Evolutionary conservation across 2,113 vertebrate genomes (phyloP).

Genomic region (Hylia prasina): DNA sequence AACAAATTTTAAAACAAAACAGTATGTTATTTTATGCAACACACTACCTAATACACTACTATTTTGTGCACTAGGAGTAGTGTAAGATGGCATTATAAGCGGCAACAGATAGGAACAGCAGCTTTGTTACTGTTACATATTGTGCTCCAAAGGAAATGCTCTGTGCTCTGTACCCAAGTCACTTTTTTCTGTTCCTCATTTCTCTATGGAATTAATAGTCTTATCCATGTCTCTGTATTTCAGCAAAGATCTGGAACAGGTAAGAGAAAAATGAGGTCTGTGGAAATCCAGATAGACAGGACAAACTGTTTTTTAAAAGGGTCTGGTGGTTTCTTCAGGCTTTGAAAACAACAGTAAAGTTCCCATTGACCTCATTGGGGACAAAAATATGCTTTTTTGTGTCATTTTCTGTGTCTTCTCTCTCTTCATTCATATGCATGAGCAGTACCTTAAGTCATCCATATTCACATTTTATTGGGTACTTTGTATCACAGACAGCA

Average conservation of each 20-base stretch:
- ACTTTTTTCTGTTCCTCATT: not conserved
- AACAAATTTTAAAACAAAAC: not conserved
- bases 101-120: not conserved
- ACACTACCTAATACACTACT: no score
- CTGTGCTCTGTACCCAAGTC: not conserved
- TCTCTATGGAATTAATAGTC: not conserved
- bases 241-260: not conserved
- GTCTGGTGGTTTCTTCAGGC: not conserved
- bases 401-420: not conserved
- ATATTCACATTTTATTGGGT: constrained; percentile 24
- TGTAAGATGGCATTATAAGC: not conserved
- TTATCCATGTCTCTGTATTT: not conserved
- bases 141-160: not conserved
- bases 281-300: not conserved
- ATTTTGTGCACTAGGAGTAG: not conserved
- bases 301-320: not conserved
- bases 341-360: not conserved
- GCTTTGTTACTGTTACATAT: not conserved
- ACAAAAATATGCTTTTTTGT: not conserved
- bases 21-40: not conserved
- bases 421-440: not conserved
- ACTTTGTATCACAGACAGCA: not conserved
- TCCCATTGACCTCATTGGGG: not conserved
- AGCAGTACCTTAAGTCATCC: not conserved
- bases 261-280: not conserved